These are phyloP conservation scores for Drosophila subsilvestris DNA, from an alignment of 2,888 invertebrate species.

Conservation along the genomic window DNA sequence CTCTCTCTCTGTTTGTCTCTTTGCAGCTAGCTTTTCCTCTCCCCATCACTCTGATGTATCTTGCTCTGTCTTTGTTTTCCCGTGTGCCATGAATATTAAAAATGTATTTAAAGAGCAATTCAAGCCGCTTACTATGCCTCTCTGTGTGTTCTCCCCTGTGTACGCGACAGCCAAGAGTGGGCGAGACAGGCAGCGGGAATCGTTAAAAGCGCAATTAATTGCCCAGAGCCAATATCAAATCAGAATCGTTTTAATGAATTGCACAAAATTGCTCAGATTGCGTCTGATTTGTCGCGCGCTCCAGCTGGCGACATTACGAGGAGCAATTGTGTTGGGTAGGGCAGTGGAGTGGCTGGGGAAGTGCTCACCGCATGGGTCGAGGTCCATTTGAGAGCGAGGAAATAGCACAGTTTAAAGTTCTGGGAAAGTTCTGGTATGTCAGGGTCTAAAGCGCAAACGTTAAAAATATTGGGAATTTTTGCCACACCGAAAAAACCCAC, in stretches of 20 bases:
- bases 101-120: constrained; percentile 46
- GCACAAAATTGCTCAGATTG: constrained; percentile 73
- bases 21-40: constrained; percentile 26
- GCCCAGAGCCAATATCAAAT: constrained; percentile 68
- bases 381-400: constrained; percentile 5
- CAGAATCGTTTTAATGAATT: constrained; percentile 75
- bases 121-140: constrained; percentile 30
- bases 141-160: constrained; percentile 14
- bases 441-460: neutral
- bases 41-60: constrained; percentile 12
- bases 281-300: constrained; percentile 51
- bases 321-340: constrained; percentile 40
- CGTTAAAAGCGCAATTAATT: constrained; percentile 75
- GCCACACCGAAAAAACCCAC: neutral
- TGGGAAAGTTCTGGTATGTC: neutral
- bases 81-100: constrained; percentile 62
- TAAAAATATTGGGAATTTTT: neutral
- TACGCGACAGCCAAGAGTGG: constrained; percentile 21
- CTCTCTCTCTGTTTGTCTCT: constrained; percentile 32
- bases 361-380: constrained; percentile 3
- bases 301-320: constrained; percentile 53
- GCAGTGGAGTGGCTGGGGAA: neutral
- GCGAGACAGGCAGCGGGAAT: constrained; percentile 31
- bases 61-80: constrained; percentile 1
- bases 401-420: constrained; percentile 6